These are phyloP conservation scores for Poecilia wingei DNA, from an alignment of 2,797 vertebrate species.

Conservation along the genomic window DNA sequence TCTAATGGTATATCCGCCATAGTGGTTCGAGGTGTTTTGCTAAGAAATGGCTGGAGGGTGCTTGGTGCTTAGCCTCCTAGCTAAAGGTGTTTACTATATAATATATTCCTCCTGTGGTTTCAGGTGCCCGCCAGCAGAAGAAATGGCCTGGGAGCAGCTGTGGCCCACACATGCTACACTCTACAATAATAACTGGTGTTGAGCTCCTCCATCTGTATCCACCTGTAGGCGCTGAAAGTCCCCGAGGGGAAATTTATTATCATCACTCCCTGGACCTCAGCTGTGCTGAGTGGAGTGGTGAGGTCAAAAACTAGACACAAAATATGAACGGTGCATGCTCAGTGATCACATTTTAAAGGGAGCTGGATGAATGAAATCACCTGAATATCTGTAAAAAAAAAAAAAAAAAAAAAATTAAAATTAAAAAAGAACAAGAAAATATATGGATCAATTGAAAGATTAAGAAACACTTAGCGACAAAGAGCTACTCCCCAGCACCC, in stretches of 20 bases:
- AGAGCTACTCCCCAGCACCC: background rate
- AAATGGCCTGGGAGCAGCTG: slow-evolving; percentile 46
- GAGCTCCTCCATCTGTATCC: slow-evolving; percentile 36
- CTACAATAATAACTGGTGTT: slow-evolving; percentile 29
- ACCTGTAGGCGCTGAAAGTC: slow-evolving; percentile 47
- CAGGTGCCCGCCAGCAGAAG: slow-evolving; percentile 17
- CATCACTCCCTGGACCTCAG: slow-evolving; percentile 31
- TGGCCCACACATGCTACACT: slow-evolving; percentile 27
- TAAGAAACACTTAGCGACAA: background rate
- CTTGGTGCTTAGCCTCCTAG: slow-evolving; percentile 19
- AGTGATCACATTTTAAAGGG: background rate
- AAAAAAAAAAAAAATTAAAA: background rate
- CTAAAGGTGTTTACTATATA: slow-evolving; percentile 25
- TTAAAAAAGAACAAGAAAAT: no score
- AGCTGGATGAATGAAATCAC: slow-evolving; percentile 11
- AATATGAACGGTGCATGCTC: slow-evolving; percentile 29
- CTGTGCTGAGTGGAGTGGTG: slow-evolving; percentile 24
- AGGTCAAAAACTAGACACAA: slow-evolving; percentile 44
- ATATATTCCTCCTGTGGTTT: slow-evolving; percentile 37
- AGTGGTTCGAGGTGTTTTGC: slow-evolving; percentile 26
- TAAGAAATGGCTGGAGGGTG: slow-evolving; percentile 8
- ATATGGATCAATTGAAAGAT: background rate
- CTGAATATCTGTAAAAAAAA: slow-evolving; percentile 8
- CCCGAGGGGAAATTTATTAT: slow-evolving; percentile 45
- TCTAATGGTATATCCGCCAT: slow-evolving; percentile 7